Percentiles rank a stretch among this genome's conserved stretches.
phyloP scores from a whole-genome alignment of 1,140 invertebrate genomes.

The Venturia canescens region DNA sequence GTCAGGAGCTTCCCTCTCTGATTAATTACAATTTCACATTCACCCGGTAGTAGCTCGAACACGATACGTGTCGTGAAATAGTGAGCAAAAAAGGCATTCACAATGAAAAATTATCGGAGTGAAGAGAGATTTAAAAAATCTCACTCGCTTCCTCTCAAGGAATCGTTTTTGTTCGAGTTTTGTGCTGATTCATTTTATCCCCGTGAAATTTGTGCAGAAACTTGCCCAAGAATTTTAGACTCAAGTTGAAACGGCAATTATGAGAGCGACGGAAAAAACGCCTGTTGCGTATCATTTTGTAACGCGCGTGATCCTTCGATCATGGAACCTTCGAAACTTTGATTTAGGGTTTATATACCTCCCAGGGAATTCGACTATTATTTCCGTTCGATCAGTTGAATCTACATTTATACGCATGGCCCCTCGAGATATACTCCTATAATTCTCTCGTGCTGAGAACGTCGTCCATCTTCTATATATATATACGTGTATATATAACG shows the following conservation, averaged over 20 bases:
- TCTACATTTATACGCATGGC: neutral
- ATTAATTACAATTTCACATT: neutral
- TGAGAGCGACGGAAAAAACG: neutral
- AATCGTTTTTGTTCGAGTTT: neutral
- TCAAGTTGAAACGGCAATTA: neutral
- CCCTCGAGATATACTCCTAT: slow-evolving; percentile 22
- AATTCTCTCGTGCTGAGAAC: slow-evolving; percentile 24
- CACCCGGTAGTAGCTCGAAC: slow-evolving; percentile 4
- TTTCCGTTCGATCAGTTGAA: too few species aligned
- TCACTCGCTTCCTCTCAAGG: neutral
- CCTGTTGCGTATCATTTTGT: neutral
- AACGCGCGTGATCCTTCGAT: neutral
- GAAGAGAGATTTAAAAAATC: slow-evolving; percentile 12
- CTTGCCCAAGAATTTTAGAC: neutral
- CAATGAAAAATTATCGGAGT: slow-evolving; percentile 10
- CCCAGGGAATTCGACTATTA: too few species aligned
- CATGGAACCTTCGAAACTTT: too few species aligned
- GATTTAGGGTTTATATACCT: too few species aligned
- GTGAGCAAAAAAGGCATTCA: neutral
- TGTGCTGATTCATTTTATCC: neutral
- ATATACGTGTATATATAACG: slow-evolving; percentile 1
- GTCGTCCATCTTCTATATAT: slow-evolving; percentile 16
- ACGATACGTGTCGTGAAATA: slow-evolving; percentile 3
- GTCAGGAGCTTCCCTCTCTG: neutral
- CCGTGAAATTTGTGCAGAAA: neutral